Evolutionary conservation across 2,888 invertebrate species (phyloP), one percentile per base, ranked within the genome.

Genomic region (Crepidodera aurea): DNA sequence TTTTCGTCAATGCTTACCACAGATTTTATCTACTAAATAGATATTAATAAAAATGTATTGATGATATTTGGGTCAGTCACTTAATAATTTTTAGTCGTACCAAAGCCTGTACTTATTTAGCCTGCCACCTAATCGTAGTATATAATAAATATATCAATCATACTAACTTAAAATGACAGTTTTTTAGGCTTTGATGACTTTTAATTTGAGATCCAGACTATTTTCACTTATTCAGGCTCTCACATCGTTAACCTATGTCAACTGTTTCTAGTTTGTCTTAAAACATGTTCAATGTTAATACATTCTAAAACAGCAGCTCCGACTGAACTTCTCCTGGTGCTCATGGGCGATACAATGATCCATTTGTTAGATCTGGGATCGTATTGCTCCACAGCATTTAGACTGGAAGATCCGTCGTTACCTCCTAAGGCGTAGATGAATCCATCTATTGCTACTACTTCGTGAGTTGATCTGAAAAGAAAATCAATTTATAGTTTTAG

Each of bases 341-440:
- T 84, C 89, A 90, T 89, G 4, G 88, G 84, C 50, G 86, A 84
- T n/a, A 89, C 85, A 53, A 87, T 81, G 16, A 83, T 81, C 90
- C 90, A 90, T 77, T 88, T 88, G 75, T 89, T 89, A 19, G 83
- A 78, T 42, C 84, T 83, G 1, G 86, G 84, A 72, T 89, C 88
- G 73, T 87, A 90, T 65, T 86, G 83, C 75, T 90, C 90, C 19
- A 89, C 87, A 0, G 88, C 87, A 77, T 88, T 89, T 12, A 90
- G 80, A 64, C 88, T 88, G 2, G 88, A 87, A 60, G 87, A 88
- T 16, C 90, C 89, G 73, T 90, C 89, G 71, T 89, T 89, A 19
- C 89, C 90, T 19, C 90, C 90, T 32, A 90, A 75, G 0, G 89
- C 87, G 71, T 87, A 88, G 19, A 90, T 81, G 54, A 79, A 82